These are phyloP conservation scores for Uloborus diversus DNA, from an alignment of 1,140 invertebrate genomes.

Conservation along the genomic window DNA sequence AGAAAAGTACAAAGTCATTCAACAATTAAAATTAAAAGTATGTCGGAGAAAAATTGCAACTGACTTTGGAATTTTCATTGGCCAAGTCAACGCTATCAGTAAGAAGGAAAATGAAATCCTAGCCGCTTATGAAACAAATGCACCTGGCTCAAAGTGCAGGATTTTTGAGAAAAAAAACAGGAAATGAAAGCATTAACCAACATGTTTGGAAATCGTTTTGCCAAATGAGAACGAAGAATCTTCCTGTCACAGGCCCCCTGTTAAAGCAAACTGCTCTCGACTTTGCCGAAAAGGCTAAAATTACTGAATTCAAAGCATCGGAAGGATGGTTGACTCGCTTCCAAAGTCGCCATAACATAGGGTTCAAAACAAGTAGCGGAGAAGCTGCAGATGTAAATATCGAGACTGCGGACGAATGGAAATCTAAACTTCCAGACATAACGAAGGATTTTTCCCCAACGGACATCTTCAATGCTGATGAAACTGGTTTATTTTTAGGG, in stretches of 20 bases:
- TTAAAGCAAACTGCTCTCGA: neutral
- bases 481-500: constrained; percentile 58
- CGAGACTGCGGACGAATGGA: neutral
- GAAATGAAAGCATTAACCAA: no score
- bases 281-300: neutral
- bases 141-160: no score
- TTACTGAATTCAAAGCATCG: neutral
- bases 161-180: no score
- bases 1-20: no score
- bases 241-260: neutral
- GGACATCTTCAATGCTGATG: constrained; percentile 59
- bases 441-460: constrained; percentile 23
- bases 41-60: no score
- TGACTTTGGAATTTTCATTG: no score
- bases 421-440: neutral
- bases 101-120: no score
- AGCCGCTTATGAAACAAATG: no score
- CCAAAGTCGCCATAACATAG: neutral
- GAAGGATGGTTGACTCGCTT: neutral
- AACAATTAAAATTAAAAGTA: no score
- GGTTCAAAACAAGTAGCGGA: neutral
- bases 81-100: no score
- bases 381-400: neutral
- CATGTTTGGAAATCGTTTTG: no score
- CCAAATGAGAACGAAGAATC: no score